phyloP scores from a whole-genome alignment of 2,888 invertebrate genomes.

The Aleiodes alternator region DNA sequence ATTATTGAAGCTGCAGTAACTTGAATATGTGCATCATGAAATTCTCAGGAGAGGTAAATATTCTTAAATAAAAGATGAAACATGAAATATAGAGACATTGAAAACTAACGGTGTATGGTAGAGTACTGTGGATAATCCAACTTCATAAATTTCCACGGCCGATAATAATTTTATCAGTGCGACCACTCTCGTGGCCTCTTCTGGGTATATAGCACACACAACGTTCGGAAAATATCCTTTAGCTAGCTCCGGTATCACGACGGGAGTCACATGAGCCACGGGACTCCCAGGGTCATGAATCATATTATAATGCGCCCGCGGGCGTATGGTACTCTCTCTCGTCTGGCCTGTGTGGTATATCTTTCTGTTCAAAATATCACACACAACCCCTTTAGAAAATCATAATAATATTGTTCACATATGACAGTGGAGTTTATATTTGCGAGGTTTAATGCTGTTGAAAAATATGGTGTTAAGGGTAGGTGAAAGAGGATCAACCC shows the following conservation, averaged over 20 bases:
- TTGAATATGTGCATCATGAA: not conserved
- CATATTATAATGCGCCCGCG: conserved; percentile 56
- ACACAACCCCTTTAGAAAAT: conserved; percentile 16
- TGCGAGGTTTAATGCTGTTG: too few relatives aligned
- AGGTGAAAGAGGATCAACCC: too few relatives aligned
- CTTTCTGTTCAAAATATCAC: conserved; percentile 28
- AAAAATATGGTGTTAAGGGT: too few relatives aligned
- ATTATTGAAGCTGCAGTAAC: not conserved
- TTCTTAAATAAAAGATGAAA: conserved; percentile 12
- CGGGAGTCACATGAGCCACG: conserved; percentile 48
- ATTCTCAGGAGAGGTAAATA: conserved; percentile 18
- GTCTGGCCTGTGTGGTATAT: conserved; percentile 30
- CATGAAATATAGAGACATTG: conserved; percentile 30
- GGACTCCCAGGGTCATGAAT: conserved; percentile 54
- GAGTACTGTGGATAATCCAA: conserved; percentile 53
- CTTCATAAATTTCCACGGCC: conserved; percentile 55
- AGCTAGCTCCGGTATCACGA: conserved; percentile 45
- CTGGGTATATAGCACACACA: conserved; percentile 43
- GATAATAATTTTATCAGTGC: conserved; percentile 58
- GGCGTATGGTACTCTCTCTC: conserved; percentile 51
- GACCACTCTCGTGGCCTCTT: conserved; percentile 46
- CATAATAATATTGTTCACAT: conserved; percentile 40
- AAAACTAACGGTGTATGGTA: conserved; percentile 32
- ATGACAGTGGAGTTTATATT: conserved; percentile 1
- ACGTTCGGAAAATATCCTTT: conserved; percentile 50